These are phyloP conservation scores for Umimayanthus kanabou DNA, from an alignment of 92 coral and sea anemone genomes.

Conservation along the genomic window DNA sequence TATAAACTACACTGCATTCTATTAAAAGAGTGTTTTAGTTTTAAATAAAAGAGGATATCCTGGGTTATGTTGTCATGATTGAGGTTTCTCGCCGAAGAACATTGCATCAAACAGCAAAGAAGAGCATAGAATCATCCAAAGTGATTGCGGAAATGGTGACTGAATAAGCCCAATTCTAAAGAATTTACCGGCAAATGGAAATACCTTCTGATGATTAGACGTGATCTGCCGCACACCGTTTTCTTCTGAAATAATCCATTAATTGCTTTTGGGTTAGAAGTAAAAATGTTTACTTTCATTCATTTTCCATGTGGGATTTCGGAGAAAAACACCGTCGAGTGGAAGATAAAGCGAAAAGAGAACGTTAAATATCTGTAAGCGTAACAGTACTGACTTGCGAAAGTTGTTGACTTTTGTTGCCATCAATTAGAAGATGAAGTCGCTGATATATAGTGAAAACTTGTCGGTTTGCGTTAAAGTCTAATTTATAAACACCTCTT, in stretches of 20 bases:
- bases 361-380: too few species aligned
- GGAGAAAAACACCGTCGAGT: too few species aligned
- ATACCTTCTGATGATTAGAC: too few species aligned
- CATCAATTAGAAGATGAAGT: too few species aligned
- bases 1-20: too few species aligned
- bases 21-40: too few species aligned
- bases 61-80: background rate
- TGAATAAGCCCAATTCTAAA: background rate
- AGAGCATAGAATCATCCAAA: background rate
- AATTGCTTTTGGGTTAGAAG: too few species aligned
- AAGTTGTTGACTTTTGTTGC: background rate
- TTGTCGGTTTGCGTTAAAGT: background rate
- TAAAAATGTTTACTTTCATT: too few species aligned
- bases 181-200: background rate
- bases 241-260: too few species aligned
- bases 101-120: background rate
- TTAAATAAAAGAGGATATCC: background rate
- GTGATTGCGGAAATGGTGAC: background rate
- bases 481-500: background rate
- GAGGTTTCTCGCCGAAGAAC: background rate
- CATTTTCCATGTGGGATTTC: too few species aligned
- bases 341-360: too few species aligned
- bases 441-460: background rate
- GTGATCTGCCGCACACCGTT: background rate
- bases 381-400: too few species aligned